These are phyloP conservation scores for Actinopyga echinites DNA, from an alignment of 53 echinoderm and acorn worm genomes.

Conservation along the genomic window DNA sequence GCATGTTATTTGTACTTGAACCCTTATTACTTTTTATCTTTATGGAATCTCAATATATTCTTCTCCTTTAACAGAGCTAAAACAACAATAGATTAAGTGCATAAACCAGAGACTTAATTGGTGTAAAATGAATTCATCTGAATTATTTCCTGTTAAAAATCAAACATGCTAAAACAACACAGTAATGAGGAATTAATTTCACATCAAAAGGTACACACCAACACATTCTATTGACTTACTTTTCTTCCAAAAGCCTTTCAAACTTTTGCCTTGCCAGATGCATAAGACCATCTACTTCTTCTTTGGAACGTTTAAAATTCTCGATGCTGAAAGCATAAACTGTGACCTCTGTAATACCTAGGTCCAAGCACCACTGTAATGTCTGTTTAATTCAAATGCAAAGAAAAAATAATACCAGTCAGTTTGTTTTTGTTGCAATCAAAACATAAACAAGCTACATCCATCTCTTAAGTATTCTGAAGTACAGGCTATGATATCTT, in stretches of 20 bases:
- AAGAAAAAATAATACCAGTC: not conserved
- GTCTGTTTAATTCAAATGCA: constrained; percentile 53
- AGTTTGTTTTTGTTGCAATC: too few species aligned
- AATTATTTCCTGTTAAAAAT: too few species aligned
- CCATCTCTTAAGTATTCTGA: too few species aligned
- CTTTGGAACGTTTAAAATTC: constrained; percentile 89
- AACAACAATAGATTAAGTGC: too few species aligned
- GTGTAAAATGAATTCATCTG: too few species aligned
- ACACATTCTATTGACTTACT: constrained; percentile 49
- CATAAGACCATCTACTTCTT: constrained; percentile 91
- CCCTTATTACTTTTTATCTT: too few species aligned
- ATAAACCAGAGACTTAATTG: too few species aligned
- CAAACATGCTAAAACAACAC: not conserved
- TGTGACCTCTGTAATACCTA: constrained; percentile 91
- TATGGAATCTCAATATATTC: too few species aligned
- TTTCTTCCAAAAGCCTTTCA: constrained; percentile 76
- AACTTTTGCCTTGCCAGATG: constrained; percentile 87
- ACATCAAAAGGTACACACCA: not conserved
- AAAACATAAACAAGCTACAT: too few species aligned
- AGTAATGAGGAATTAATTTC: not conserved
- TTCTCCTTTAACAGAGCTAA: too few species aligned
- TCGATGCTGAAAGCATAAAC: constrained; percentile 99
- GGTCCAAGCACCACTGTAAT: constrained; percentile 90
- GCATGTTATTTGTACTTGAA: too few species aligned
- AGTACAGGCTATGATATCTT: too few species aligned